Evolutionary conservation across 2,888 invertebrate genomes (phyloP), one percentile per base, ranked within the genome.

Genomic region (Pterostichus madidus): DNA sequence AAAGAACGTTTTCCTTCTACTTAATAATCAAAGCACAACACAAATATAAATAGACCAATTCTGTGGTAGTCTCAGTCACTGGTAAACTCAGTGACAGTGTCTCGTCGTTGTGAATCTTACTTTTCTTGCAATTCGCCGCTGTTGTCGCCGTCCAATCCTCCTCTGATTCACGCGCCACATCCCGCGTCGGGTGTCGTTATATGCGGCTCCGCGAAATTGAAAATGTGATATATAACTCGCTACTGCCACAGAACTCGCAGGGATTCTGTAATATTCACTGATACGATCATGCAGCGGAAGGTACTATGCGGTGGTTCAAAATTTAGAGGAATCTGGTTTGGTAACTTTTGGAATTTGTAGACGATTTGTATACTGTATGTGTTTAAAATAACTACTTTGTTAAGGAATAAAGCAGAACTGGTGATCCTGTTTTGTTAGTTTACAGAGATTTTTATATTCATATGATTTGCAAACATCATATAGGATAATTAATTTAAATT

Each of bases 1-100:
- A 24, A 2, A 24, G 3, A 24, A 24, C 24, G 24, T 24, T 24
- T 24, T 24, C 24, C 24, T 24, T 24, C 24, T 24, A 24, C 24
- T 24, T 24, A 24, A 24, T 2, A 24, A 3, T 24, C 24, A 31
- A 11, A 17, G 15, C 56, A 59, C 59, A 59, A 59, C 31, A 59
- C n/a, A n/a, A n/a, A 59, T 59, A 59, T 59, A 59, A 59, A 59
- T 59, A 59, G 59, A 59, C 11, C 59, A 59, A 31, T 59, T 59
- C 59, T 31, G 59, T 31, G 31, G 31, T 32, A 31, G 31, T 56
- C 56, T 56, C n/a, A n/a, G 56, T 59, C 59, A 59, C 59, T 17
- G 59, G 59, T 11, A 59, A 59, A 59, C 59, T 59, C 31, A 59
- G n/a, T 59, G 59, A 24, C 24, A 24, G 59, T 59, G 59, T 59